Conservation (phyloP, 2,888 invertebrate genomes). For the Philereme transversata region DNA sequence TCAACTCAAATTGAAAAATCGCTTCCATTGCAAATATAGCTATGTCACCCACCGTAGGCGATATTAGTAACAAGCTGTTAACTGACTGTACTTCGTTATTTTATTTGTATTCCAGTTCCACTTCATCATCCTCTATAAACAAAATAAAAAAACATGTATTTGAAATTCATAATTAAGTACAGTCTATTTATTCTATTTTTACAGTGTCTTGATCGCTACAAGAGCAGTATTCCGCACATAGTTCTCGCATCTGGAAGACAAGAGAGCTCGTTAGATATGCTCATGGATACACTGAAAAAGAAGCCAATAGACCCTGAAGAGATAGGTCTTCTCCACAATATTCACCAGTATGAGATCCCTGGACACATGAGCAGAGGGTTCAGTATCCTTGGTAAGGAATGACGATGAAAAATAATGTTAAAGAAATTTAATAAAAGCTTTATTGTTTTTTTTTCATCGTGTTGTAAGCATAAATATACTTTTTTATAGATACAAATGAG, state of each 20-base stretch:
- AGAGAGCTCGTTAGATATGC: conserved; percentile 60
- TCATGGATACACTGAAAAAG: conserved; percentile 54
- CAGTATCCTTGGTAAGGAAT: conserved; percentile 65
- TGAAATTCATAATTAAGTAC: no score
- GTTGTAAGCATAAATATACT: background rate
- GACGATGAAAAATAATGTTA: no score
- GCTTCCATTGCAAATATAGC: no score
- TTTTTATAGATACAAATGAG: conserved; percentile 44
- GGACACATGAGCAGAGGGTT: conserved; percentile 87
- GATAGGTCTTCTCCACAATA: conserved; percentile 69
- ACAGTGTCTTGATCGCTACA: conserved; percentile 50
- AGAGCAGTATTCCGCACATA: conserved; percentile 66
- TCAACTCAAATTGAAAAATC: no score
- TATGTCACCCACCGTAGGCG: no score
- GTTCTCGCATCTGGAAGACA: conserved; percentile 83
- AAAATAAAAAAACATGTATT: no score
- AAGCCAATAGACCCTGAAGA: conserved; percentile 71
- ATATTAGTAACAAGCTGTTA: no score
- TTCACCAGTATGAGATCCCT: conserved; percentile 70
- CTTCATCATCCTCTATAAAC: no score
- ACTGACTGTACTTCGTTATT: no score
- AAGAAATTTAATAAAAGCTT: no score
- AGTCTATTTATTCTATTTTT: conserved; percentile 12
- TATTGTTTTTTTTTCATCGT: no score
- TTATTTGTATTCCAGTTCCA: no score